These are phyloP conservation scores for Triplophysa bombifrons DNA, from an alignment of 2,797 vertebrate genomes.

Conservation along the genomic window DNA sequence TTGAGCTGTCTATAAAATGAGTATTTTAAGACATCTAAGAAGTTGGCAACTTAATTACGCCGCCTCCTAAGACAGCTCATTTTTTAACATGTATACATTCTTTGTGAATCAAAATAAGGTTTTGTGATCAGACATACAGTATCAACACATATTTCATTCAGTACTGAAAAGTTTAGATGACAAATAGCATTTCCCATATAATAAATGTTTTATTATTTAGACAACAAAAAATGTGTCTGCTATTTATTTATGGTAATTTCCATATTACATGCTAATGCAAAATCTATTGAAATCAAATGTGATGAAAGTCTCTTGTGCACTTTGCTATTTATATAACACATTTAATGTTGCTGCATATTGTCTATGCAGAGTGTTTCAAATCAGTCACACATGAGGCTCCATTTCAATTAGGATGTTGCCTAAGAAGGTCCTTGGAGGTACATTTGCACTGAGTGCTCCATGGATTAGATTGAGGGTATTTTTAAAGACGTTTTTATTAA, in stretches of 20 bases:
- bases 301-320: conserved; percentile 7
- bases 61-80: too few species aligned
- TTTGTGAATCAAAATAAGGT: too few species aligned
- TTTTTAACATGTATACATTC: too few species aligned
- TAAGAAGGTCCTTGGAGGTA: not conserved
- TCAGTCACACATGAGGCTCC: conserved; percentile 9
- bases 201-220: not conserved
- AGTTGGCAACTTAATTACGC: too few species aligned
- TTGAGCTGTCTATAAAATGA: not conserved
- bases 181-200: not conserved
- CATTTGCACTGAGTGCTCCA: not conserved
- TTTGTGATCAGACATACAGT: not conserved
- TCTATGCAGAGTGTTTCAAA: not conserved
- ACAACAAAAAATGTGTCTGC: not conserved
- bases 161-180: not conserved
- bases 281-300: not conserved
- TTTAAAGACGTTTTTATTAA: not conserved
- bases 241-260: not conserved
- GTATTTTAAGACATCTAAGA: not conserved
- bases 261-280: not conserved
- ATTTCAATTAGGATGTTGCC: not conserved
- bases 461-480: not conserved
- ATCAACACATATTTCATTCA: not conserved
- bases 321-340: not conserved
- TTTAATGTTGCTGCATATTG: not conserved